Percentiles rank a stretch among this genome's conserved stretches.
Evolutionary conservation across 2,113 vertebrate genomes (phyloP).

Genomic region (Chelonoidis abingdonii): DNA sequence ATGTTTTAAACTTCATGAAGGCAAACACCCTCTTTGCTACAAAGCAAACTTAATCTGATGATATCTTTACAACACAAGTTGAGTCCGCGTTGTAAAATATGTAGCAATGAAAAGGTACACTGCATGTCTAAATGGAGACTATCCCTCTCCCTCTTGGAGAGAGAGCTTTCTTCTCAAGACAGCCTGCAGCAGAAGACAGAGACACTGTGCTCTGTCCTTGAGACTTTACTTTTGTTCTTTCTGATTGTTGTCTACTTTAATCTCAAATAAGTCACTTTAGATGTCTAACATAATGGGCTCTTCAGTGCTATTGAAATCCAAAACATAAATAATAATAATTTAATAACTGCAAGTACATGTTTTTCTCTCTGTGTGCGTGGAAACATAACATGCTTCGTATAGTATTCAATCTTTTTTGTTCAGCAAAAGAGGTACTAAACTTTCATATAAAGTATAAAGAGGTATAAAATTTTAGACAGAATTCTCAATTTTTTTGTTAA

Average conservation of each 20-base stretch:
- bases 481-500: not conserved
- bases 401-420: not conserved
- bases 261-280: conserved; percentile 20
- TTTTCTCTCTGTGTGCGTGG: not conserved
- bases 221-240: not conserved
- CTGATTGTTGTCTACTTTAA: not conserved
- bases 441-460: too few relatives aligned
- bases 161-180: conserved; percentile 1
- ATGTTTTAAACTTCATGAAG: not conserved
- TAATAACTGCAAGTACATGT: not conserved
- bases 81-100: not conserved
- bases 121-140: not conserved
- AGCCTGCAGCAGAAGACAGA: not conserved
- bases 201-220: not conserved
- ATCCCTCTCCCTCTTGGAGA: not conserved
- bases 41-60: not conserved
- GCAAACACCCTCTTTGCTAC: not conserved
- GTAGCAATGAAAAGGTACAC: not conserved
- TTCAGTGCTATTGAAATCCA: not conserved
- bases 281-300: not conserved
- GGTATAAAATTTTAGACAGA: not conserved
- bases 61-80: not conserved
- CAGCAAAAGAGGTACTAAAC: not conserved
- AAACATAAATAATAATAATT: not conserved
- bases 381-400: not conserved